phyloP scores from a whole-genome alignment of 2,797 vertebrate species.

The Craterocephalus amniculus region DNA sequence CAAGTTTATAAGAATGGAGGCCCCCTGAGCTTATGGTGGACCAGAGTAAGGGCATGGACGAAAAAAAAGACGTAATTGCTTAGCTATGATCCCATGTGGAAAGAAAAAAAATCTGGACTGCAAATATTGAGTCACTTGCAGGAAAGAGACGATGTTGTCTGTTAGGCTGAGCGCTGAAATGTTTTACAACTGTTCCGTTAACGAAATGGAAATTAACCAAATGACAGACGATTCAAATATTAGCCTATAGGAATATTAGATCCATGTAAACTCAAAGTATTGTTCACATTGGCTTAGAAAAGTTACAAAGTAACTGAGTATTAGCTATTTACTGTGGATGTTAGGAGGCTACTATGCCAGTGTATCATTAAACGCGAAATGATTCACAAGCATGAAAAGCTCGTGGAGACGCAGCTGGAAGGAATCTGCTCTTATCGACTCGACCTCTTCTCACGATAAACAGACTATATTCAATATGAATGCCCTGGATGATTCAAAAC shows the following conservation, averaged over 20 bases:
- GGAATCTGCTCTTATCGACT: slow-evolving; percentile 33
- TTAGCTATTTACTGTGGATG: slow-evolving; percentile 18
- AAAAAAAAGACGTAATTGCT: slow-evolving; percentile 25
- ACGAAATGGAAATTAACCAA: neutral
- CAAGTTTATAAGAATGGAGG: slow-evolving; percentile 58
- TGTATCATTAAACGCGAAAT: slow-evolving; percentile 47
- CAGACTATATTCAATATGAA: slow-evolving; percentile 43
- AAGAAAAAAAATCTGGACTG: slow-evolving; percentile 13
- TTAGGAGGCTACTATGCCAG: slow-evolving; percentile 11
- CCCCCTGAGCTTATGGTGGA: slow-evolving; percentile 60
- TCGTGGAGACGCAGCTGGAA: slow-evolving; percentile 44
- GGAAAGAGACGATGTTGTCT: slow-evolving; percentile 1
- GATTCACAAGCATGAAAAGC: slow-evolving; percentile 41
- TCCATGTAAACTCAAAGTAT: slow-evolving; percentile 16
- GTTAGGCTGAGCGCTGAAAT: neutral
- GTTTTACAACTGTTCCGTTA: slow-evolving; percentile 12
- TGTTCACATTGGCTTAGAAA: slow-evolving; percentile 28
- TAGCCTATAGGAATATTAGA: slow-evolving; percentile 14
- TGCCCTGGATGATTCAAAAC: slow-evolving; percentile 56
- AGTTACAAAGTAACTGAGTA: slow-evolving; percentile 36
- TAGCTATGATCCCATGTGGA: slow-evolving; percentile 63
- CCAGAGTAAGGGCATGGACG: slow-evolving; percentile 63
- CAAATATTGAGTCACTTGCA: slow-evolving; percentile 30
- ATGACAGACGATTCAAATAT: neutral
- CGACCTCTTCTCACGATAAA: slow-evolving; percentile 49